Percentiles rank a stretch among this genome's conserved stretches.
These are phyloP conservation scores for Stichodactyla mertensii DNA, from an alignment of 64 coral and sea anemone genomes.

Conservation along the genomic window DNA sequence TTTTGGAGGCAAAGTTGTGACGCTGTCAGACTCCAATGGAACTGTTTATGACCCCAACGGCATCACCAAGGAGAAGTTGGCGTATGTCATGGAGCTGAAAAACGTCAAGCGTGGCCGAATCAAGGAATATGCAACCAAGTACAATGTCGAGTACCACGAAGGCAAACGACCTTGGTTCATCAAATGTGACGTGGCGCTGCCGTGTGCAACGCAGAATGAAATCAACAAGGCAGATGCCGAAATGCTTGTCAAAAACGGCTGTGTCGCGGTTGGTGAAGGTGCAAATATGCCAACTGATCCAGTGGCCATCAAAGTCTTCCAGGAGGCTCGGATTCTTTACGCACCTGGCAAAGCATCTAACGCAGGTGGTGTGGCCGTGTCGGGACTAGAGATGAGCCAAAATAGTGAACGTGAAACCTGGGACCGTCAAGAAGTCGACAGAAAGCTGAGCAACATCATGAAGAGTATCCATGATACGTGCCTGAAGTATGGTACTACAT, in stretches of 20 bases:
- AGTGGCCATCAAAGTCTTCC: constrained; percentile 69
- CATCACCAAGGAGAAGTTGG: constrained; percentile 66
- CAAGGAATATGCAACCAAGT: constrained; percentile 74
- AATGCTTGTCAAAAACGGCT: constrained; percentile 69
- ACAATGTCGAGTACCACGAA: constrained; percentile 66
- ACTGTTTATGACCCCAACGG: constrained; percentile 77
- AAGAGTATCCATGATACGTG: constrained; percentile 53
- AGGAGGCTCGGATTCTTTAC: constrained; percentile 60
- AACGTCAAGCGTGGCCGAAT: constrained; percentile 81
- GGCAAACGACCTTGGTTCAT: constrained; percentile 80
- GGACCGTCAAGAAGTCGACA: constrained; percentile 69
- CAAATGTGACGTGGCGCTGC: constrained; percentile 79
- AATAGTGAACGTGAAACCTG: constrained; percentile 80
- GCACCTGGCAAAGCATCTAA: constrained; percentile 88
- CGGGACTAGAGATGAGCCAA: constrained; percentile 91
- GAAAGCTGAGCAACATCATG: constrained; percentile 74
- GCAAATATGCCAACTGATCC: constrained; percentile 87
- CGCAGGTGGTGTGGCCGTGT: constrained; percentile 81
- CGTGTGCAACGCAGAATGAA: constrained; percentile 84
- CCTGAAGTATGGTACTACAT: constrained; percentile 41
- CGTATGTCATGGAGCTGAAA: constrained; percentile 72
- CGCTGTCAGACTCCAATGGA: constrained; percentile 74
- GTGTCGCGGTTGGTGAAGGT: constrained; percentile 62
- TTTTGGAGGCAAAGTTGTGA: constrained; percentile 74
- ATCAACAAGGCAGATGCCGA: constrained; percentile 70